Percentiles rank a stretch among this genome's conserved stretches.
Conservation (phyloP, 2,797 vertebrate species). For the Sylvilagus floridanus region DNA sequence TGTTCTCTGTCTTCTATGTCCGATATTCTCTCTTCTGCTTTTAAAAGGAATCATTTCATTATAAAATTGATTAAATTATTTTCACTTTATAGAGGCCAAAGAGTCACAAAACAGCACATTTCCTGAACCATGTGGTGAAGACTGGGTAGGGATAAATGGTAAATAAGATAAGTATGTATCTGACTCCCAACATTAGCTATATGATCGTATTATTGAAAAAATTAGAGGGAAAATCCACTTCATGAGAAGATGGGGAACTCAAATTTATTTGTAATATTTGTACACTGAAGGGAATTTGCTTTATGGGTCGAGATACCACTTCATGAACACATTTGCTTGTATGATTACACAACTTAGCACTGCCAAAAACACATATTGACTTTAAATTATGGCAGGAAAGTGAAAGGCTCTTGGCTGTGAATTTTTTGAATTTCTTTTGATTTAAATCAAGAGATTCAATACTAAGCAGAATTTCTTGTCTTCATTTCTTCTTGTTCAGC, state of each 20-base stretch:
- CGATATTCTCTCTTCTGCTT: too few relatives aligned
- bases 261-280: conserved; percentile 39
- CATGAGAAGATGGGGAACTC: conserved; percentile 26
- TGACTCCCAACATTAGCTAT: not conserved
- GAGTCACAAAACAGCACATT: not conserved
- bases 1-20: too few relatives aligned
- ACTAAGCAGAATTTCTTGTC: not conserved
- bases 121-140: not conserved
- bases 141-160: not conserved
- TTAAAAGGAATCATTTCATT: conserved; percentile 29
- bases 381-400: conserved; percentile 37
- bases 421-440: conserved; percentile 45
- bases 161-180: not conserved
- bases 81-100: conserved; percentile 41
- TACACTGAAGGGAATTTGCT: not conserved
- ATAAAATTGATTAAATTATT: not conserved
- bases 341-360: not conserved
- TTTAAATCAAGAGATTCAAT: not conserved
- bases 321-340: not conserved
- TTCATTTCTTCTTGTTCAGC: not conserved
- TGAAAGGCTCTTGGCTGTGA: conserved; percentile 9
- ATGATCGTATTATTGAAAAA: not conserved
- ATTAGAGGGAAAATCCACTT: not conserved
- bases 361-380: not conserved
- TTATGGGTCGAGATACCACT: not conserved